Percentiles rank a stretch among this genome's conserved stretches.
Evolutionary conservation across 1,140 invertebrate genomes (phyloP).

Genomic region (Caerostris darwini): DNA sequence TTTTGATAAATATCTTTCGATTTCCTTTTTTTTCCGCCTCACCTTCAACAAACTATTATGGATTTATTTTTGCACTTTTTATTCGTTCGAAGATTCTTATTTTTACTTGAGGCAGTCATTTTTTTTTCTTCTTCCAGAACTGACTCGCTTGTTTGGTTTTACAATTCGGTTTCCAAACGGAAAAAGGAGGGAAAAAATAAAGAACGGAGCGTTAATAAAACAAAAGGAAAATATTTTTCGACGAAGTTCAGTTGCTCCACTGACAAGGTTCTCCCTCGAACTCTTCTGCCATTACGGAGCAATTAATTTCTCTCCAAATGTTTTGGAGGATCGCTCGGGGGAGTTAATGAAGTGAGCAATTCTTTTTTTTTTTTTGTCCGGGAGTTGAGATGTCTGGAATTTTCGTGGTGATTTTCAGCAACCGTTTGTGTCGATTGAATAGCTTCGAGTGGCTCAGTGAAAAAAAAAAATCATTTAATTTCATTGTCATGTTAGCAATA

Average conservation of each 20-base stretch:
- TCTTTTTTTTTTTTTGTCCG: too few relatives aligned
- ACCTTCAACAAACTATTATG: not conserved
- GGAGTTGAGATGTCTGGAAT: not conserved
- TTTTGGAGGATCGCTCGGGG: not conserved
- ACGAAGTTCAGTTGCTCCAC: not conserved
- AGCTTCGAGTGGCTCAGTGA: too few relatives aligned
- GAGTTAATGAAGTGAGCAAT: not conserved
- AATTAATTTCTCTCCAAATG: conserved; percentile 10
- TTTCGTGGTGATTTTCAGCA: not conserved
- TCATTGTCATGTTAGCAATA: not conserved
- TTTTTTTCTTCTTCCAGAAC: not conserved
- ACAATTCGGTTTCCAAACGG: not conserved
- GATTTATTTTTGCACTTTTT: conserved; percentile 15
- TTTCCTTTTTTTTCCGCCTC: too few relatives aligned
- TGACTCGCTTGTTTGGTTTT: conserved; percentile 8
- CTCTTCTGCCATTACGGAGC: not conserved
- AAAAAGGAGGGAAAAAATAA: not conserved
- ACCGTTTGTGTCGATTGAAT: not conserved
- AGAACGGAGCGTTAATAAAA: not conserved
- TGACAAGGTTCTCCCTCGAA: not conserved
- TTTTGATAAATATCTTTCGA: too few relatives aligned
- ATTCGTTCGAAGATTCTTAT: not conserved
- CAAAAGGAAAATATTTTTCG: not conserved
- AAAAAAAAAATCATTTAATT: not conserved
- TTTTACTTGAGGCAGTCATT: not conserved